Conservation (phyloP, 2,888 invertebrate genomes). For the Agrotis ipsilon region DNA sequence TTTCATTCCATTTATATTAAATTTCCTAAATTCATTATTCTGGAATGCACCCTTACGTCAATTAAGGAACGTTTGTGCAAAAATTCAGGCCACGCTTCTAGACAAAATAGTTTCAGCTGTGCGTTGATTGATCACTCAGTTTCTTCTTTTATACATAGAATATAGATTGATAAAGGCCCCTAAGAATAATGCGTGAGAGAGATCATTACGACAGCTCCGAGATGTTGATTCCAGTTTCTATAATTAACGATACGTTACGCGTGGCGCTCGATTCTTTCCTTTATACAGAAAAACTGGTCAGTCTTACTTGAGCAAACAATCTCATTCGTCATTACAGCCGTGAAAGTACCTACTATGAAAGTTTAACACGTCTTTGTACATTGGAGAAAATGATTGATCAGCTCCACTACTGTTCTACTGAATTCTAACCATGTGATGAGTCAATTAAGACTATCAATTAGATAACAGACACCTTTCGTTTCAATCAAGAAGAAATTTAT, state of each 20-base stretch:
- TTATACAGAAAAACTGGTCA: constrained; percentile 69
- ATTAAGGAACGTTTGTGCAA: no score
- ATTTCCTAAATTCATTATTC: no score
- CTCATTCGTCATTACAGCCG: constrained; percentile 73
- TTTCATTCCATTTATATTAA: no score
- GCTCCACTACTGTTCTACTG: constrained; percentile 71
- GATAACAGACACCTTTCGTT: constrained; percentile 68
- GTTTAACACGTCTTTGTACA: constrained; percentile 66
- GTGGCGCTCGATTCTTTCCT: constrained; percentile 54
- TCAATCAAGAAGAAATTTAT: constrained; percentile 67
- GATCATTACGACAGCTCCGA: constrained; percentile 59
- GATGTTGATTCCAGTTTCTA: constrained; percentile 69
- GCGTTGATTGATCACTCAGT: no score
- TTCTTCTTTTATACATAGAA: no score
- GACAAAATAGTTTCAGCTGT: no score
- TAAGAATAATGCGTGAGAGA: constrained; percentile 63
- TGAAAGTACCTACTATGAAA: constrained; percentile 80
- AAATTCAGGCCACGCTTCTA: no score
- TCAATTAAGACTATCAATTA: constrained; percentile 71
- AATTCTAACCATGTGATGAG: constrained; percentile 68
- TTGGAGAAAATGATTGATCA: constrained; percentile 79
- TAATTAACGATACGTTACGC: constrained; percentile 71
- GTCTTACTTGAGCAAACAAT: constrained; percentile 71
- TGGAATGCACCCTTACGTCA: no score
- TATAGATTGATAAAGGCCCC: constrained; percentile 46